Conservation (phyloP, 1,140 invertebrate species). For the Cotesia vestalis region DNA sequence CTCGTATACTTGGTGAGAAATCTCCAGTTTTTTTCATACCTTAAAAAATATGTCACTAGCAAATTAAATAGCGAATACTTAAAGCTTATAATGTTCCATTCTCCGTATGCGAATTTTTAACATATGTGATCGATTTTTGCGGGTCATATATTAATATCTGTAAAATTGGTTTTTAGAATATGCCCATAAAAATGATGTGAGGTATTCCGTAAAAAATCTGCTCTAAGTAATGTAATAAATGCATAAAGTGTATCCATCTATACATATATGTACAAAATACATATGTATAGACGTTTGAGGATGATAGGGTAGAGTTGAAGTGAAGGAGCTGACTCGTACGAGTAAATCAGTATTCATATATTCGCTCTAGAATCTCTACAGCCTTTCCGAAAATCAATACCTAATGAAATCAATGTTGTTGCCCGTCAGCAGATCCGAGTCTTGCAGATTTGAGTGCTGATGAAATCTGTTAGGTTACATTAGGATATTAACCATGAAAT, state of each 20-base stretch:
- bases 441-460: constrained; percentile 22
- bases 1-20: too few species aligned
- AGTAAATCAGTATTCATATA: constrained; percentile 61
- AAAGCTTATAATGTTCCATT: too few species aligned
- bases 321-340: constrained; percentile 34
- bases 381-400: constrained; percentile 57
- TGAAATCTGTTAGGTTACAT: constrained; percentile 3
- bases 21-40: too few species aligned
- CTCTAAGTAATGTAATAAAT: constrained; percentile 9
- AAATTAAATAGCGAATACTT: too few species aligned
- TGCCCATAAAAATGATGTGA: background rate
- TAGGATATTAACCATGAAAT: constrained; percentile 3
- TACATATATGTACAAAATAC: constrained; percentile 15
- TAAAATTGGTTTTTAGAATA: background rate
- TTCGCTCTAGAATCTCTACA: constrained; percentile 52
- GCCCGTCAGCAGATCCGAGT: constrained; percentile 47
- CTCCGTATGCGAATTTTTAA: background rate
- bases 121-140: background rate
- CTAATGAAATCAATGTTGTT: constrained; percentile 63
- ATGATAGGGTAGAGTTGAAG: constrained; percentile 28
- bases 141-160: background rate
- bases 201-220: constrained; percentile 14
- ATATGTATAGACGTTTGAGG: constrained; percentile 26
- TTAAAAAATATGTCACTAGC: too few species aligned
- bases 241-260: background rate